These are phyloP conservation scores for Thunnus albacares DNA, from an alignment of 2,797 vertebrate genomes.

Conservation along the genomic window DNA sequence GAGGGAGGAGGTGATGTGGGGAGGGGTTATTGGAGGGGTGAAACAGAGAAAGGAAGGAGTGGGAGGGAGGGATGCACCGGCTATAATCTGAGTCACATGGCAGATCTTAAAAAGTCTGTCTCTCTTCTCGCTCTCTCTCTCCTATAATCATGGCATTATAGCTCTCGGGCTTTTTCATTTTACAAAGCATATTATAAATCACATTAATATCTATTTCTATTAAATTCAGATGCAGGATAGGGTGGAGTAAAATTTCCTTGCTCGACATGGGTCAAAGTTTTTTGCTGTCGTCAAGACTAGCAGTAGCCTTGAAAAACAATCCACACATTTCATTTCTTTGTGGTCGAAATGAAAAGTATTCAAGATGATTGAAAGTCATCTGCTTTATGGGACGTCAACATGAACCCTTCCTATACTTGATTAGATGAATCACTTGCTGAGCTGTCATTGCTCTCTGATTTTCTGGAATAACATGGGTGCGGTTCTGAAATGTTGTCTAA, in stretches of 20 bases:
- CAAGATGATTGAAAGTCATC: not conserved
- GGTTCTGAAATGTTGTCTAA: slow-evolving; percentile 8
- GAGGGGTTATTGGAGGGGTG: slow-evolving; percentile 62
- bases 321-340: slow-evolving; percentile 15
- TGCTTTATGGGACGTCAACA: slow-evolving; percentile 25
- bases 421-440: not conserved
- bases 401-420: not conserved
- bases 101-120: slow-evolving; percentile 71
- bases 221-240: slow-evolving; percentile 22
- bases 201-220: slow-evolving; percentile 42
- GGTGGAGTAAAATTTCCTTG: slow-evolving; percentile 12
- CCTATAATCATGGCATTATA: slow-evolving; percentile 67
- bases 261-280: not conserved
- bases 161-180: slow-evolving; percentile 28
- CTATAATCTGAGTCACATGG: slow-evolving; percentile 84
- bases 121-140: slow-evolving; percentile 57
- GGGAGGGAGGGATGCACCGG: slow-evolving; percentile 66
- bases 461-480: slow-evolving; percentile 40
- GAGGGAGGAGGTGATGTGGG: slow-evolving; percentile 54
- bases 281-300: not conserved
- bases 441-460: slow-evolving; percentile 8
- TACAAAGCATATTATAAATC: slow-evolving; percentile 27
- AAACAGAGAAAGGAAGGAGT: slow-evolving; percentile 65
- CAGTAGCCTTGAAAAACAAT: slow-evolving; percentile 37
- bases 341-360: slow-evolving; percentile 14